Evolutionary conservation across 2,797 vertebrate species (phyloP).

Genomic region (Alfaro cultratus): DNA sequence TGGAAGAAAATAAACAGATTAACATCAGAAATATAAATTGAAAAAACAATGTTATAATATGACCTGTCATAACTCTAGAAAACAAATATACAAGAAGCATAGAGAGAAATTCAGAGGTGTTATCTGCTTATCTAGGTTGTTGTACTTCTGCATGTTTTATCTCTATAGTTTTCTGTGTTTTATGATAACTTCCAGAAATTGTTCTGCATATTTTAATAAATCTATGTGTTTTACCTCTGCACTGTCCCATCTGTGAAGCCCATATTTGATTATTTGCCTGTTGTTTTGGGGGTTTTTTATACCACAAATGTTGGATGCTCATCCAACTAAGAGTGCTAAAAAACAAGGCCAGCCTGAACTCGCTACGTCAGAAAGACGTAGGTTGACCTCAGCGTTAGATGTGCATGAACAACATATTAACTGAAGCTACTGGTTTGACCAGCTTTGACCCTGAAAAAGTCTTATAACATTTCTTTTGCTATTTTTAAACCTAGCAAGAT

Average conservation of each 20-base stretch:
- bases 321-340: not conserved
- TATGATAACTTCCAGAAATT: not conserved
- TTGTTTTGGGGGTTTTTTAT: not conserved
- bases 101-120: not conserved
- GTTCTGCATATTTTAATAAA: not conserved
- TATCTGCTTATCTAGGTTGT: not conserved
- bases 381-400: not conserved
- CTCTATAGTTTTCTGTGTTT: not conserved
- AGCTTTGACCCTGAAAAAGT: not conserved
- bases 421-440: not conserved
- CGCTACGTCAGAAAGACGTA: not conserved
- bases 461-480: not conserved
- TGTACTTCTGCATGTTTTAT: not conserved
- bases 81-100: not conserved
- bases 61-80: not conserved
- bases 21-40: not conserved
- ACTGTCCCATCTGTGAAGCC: not conserved
- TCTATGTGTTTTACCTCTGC: not conserved
- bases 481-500: not conserved
- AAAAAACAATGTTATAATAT: not conserved
- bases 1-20: constrained; percentile 10
- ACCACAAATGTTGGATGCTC: not conserved
- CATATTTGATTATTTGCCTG: not conserved
- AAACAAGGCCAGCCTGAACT: not conserved
- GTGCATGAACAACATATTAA: not conserved